Conservation (phyloP, 2,113 vertebrate species). For the Dasyornis broadbenti region DNA sequence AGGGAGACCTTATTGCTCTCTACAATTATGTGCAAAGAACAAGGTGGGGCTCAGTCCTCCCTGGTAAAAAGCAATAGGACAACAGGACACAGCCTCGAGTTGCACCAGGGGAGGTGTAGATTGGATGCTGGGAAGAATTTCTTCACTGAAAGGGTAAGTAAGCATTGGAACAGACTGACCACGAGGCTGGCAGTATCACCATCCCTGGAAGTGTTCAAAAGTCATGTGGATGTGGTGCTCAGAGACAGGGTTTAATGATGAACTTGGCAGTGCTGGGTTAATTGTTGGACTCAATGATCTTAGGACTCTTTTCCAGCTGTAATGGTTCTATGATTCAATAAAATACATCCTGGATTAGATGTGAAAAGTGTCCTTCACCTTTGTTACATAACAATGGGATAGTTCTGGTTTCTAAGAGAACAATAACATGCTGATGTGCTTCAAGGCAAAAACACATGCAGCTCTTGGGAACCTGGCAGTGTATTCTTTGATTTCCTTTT, state of each 20-base stretch:
- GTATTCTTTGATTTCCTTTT: background rate
- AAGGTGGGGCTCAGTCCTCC: background rate
- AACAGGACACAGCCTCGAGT: background rate
- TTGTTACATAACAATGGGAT: background rate
- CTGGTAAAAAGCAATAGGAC: background rate
- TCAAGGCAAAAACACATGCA: background rate
- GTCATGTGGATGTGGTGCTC: background rate
- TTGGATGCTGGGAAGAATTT: background rate
- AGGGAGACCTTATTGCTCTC: background rate
- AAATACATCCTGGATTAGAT: background rate
- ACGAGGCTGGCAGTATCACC: background rate
- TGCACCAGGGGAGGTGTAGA: background rate
- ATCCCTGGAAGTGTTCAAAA: background rate
- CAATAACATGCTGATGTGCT: background rate
- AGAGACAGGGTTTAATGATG: background rate
- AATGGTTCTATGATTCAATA: background rate
- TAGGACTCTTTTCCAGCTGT: background rate
- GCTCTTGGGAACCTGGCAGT: background rate
- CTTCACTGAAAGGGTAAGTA: background rate
- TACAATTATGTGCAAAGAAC: accelerated
- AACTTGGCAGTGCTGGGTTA: background rate
- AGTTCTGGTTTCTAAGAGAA: background rate
- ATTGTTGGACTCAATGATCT: no score
- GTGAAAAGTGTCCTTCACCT: background rate
- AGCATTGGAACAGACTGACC: background rate